These are phyloP conservation scores for Phaethornis superciliosus DNA, from an alignment of 2,113 vertebrate genomes.

Conservation along the genomic window DNA sequence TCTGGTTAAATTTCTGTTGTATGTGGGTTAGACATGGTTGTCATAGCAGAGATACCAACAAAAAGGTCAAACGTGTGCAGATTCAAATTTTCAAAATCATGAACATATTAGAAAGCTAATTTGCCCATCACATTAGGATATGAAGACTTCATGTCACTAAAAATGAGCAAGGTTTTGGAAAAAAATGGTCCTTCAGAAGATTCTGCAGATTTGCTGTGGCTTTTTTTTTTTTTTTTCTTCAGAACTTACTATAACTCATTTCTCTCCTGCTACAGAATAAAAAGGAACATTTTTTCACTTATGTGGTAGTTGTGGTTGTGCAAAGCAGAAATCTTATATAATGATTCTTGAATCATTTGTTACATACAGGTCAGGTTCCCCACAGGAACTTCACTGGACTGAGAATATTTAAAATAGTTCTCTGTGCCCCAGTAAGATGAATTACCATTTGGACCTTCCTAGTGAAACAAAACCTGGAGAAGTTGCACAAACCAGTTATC, in stretches of 20 bases:
- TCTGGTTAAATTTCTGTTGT: background rate
- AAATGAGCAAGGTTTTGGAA: background rate
- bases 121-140: background rate
- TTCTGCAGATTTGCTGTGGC: rapidly evolving
- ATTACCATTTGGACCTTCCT: background rate
- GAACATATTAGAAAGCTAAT: background rate
- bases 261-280: background rate
- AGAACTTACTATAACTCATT: background rate
- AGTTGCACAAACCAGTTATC: background rate
- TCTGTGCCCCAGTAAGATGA: background rate
- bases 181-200: background rate
- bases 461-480: background rate
- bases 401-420: background rate
- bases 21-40: background rate
- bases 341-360: background rate
- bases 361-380: background rate
- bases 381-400: background rate
- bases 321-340: background rate
- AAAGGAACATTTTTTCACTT: background rate
- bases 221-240: background rate
- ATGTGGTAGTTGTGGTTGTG: background rate
- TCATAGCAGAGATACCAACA: background rate
- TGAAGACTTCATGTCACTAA: background rate
- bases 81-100: background rate
- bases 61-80: background rate